Evolutionary conservation across 2,113 vertebrate species (phyloP), one percentile per base, ranked within the genome.

Genomic region (Erythrolamprus reginae): DNA sequence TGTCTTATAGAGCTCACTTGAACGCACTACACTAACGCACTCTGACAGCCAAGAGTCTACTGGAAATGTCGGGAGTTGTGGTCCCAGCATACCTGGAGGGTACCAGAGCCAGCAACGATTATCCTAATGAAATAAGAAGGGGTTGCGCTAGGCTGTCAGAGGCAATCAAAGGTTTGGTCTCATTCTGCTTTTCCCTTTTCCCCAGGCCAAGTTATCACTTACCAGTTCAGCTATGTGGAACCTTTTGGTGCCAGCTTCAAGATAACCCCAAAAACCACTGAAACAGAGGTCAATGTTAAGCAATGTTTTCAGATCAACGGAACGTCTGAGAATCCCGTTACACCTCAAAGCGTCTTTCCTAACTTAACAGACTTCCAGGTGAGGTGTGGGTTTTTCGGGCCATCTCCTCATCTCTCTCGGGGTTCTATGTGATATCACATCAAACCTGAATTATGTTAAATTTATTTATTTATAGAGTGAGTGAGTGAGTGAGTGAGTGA

Each of bases 251-350:
- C 94, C 48, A 92, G 93, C 89, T 98, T 97, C 88, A 97, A 98
- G 93, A 96, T 97, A 92, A 97, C 95, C 0, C 97, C 97, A 0
- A 97, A 97, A 94, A 98, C 97, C 86, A 97, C 96, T 0, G 97
- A 98, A 95, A 96, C 89, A 0, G 96, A 97, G 89, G 77, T 94
- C 50, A 98, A 97, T 1, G 93, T 97, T 82, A 97, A 97, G 90
- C 97, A 97, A 93, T 98, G 97, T 70, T 98, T 98, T 93, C 97
- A 96, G 92, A 90, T 97, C 92, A 97, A 96, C 0, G 98, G 98
- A 38, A 98, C 97, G 0, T 93, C 96, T 7, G 55, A 95, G 0
- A 95, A 96, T 24, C 94, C 94, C 0, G 92, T 98, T 48, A 28
- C 33, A 12, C 95, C 96, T 0, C 97, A 97, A 90, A 93, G 92